Percentiles rank a stretch among this genome's conserved stretches.
Conservation (phyloP, 1,140 invertebrate genomes). For the Penaeus indicus region DNA sequence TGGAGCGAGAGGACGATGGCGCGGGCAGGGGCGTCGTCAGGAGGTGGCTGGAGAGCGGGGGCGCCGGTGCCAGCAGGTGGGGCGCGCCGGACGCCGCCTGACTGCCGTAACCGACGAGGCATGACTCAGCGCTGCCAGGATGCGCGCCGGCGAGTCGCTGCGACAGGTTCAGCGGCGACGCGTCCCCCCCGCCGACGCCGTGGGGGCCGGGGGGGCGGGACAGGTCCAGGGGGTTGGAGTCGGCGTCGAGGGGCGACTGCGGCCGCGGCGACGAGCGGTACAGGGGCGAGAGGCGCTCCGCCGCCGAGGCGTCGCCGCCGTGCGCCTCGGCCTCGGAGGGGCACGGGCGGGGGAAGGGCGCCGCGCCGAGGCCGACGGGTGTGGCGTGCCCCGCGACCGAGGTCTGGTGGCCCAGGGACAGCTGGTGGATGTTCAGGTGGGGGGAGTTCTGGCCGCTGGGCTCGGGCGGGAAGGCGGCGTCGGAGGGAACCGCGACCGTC, state of each 20-base stretch:
- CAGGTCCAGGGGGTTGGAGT: constrained; percentile 50
- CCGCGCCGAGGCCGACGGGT: constrained; percentile 11
- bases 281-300: not conserved
- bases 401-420: constrained; percentile 43
- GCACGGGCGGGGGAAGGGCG: constrained; percentile 7
- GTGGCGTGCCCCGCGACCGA: not conserved
- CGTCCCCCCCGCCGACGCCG: not conserved
- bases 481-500: constrained; percentile 34
- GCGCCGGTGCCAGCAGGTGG: constrained; percentile 24
- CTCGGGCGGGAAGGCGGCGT: constrained; percentile 22
- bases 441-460: constrained; percentile 57
- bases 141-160: constrained; percentile 30
- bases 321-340: too few species aligned
- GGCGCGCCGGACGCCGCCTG: not conserved
- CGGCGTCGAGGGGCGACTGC: not conserved
- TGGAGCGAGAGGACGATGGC: constrained; percentile 3
- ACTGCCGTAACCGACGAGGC: not conserved
- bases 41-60: constrained; percentile 17
- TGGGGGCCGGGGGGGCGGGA: constrained; percentile 17
- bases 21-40: constrained; percentile 9
- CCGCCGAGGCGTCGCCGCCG: too few species aligned
- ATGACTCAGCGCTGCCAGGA: constrained; percentile 10
- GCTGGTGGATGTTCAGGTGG: constrained; percentile 46
- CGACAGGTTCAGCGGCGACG: constrained; percentile 40
- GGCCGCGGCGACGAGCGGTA: not conserved